Base-by-base conservation (phyloP, 2,888 invertebrate species). In the Rotaria socialis region DNA sequence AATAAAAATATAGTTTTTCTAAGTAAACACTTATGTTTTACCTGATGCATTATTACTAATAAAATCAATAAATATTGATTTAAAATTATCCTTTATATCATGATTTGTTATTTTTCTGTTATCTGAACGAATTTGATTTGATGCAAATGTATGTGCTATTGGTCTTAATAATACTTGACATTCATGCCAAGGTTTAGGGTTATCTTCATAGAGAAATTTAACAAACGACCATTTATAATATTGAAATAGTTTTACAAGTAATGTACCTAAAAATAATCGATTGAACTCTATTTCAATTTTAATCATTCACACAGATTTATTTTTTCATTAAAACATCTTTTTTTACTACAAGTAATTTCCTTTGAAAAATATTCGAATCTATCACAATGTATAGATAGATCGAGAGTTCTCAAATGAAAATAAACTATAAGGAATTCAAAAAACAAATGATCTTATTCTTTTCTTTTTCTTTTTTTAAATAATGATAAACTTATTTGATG, bases 211-310 rank as follows among this genome's bases (percentile, higher is more conserved):
- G 11, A 80, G 47, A 80, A 80, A 80, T 80, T 80, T 80, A 47
- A 47, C 47, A 80, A 80, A 80, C 14, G 80, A 80, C 80, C 80
- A 80, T 80, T 80, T 80, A n/a, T 80, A 80, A 80, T 80, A 80
- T 80, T 80, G 80, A 47, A 80, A 80, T 11, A 80, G n/a, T 80
- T 80, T 80, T 0, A 80, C 43, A 22, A 80, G 24, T 80, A 80
- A 80, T 80, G 11, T 0, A 47, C 80, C 80, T 67, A 60, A 27
- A 27, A 60, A 60, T 52, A 52, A 3, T 8, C 14, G 14, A 52
- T 14, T 14, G 11, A 2, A 7, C 11, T 47, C 11, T 47, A 11
- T 47, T 47, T 47, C 8, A 35, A 35, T 35, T 35, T 35, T 35
- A 35, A 35, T 35, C 35, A 35, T 35, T 35, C 35, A 35, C 35